A percentile compares a stretch with the other conserved stretches of the same genome.
phyloP scores from a whole-genome alignment of 1,140 invertebrate genomes.

The Drosophila oshimai region DNA sequence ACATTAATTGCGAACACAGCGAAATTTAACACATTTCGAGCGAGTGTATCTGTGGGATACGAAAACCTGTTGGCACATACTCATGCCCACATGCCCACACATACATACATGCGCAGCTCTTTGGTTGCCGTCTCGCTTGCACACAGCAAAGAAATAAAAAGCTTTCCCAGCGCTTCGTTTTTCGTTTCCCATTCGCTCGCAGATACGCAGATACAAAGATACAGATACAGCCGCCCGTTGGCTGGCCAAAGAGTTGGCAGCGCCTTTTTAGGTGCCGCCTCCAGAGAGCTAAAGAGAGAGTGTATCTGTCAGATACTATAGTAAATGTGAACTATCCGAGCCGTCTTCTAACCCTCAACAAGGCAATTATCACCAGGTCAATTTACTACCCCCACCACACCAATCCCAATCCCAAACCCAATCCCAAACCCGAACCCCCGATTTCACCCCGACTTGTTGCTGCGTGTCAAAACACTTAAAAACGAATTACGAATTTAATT shows the following conservation, averaged over 20 bases:
- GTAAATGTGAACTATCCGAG: constrained; percentile 1
- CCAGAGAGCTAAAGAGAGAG: constrained; percentile 14
- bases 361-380: constrained; percentile 50
- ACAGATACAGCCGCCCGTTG: constrained; percentile 51
- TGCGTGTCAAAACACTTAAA: constrained; percentile 71
- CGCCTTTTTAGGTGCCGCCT: constrained; percentile 55
- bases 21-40: constrained; percentile 68
- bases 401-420: background rate
- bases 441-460: constrained; percentile 55
- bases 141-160: constrained; percentile 29
- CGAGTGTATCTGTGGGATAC: constrained; percentile 55
- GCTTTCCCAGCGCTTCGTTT: constrained; percentile 37
- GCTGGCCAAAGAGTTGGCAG: constrained; percentile 62
- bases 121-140: constrained; percentile 26
- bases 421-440: background rate
- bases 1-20: constrained; percentile 69
- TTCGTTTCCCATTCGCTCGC: constrained; percentile 62
- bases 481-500: constrained; percentile 78
- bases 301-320: constrained; percentile 8
- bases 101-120: constrained; percentile 31
- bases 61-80: constrained; percentile 65
- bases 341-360: constrained; percentile 28
- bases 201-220: constrained; percentile 69
- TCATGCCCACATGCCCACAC: constrained; percentile 5
- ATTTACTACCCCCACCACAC: constrained; percentile 6